Evolutionary conservation across 2,888 invertebrate genomes (phyloP).

Genomic region (Neoscelio sp.): DNA sequence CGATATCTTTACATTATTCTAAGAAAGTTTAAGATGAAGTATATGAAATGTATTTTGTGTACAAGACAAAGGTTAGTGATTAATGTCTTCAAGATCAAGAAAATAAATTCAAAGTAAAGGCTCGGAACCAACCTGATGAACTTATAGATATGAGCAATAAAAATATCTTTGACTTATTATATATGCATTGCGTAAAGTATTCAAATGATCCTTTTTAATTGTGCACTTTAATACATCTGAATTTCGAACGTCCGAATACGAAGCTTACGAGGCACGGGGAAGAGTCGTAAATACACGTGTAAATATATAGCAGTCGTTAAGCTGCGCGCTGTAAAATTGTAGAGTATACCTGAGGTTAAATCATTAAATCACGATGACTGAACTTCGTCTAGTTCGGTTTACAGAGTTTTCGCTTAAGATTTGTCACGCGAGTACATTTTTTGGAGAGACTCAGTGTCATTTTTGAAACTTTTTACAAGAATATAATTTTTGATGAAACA

Average conservation of each 20-base stretch:
- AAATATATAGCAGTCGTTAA: constrained; percentile 81
- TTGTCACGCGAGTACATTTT: neutral
- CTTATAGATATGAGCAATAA: constrained; percentile 3
- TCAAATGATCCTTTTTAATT: constrained; percentile 22
- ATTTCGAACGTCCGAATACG: constrained; percentile 12
- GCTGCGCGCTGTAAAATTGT: constrained; percentile 77
- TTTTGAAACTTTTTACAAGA: no score
- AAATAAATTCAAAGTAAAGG: neutral
- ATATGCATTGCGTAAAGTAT: constrained; percentile 10
- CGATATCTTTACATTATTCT: neutral
- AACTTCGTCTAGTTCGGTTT: constrained; percentile 24
- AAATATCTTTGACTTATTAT: constrained; percentile 11
- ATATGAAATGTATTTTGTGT: neutral
- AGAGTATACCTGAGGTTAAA: constrained; percentile 74
- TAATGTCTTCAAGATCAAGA: neutral
- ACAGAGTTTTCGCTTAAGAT: constrained; percentile 9
- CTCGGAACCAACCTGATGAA: neutral
- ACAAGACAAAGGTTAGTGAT: neutral
- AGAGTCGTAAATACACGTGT: constrained; percentile 80
- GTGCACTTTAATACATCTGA: constrained; percentile 22
- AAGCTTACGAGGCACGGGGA: constrained; percentile 71
- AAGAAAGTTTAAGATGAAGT: no score
- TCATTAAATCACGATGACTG: constrained; percentile 75
- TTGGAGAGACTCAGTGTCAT: no score
- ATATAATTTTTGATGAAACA: no score